Evolutionary conservation across 2,888 invertebrate species (phyloP).

Genomic region (Drosophila macrospina): DNA sequence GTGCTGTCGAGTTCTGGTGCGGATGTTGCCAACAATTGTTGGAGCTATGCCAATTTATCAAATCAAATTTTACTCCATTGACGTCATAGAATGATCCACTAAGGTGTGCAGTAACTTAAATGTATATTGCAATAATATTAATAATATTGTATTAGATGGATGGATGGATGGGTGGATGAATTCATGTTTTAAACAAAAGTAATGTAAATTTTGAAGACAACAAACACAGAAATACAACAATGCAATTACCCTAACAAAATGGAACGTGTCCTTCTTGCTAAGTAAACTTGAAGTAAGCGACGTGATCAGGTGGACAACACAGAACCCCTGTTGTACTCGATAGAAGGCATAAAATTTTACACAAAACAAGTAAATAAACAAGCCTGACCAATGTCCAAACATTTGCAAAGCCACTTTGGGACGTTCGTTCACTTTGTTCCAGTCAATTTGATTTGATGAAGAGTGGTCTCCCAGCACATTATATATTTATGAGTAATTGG

Average conservation of each 20-base stretch:
- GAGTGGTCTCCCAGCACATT: slow-evolving; percentile 49
- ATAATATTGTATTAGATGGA: slow-evolving; percentile 2
- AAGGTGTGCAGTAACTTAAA: background rate
- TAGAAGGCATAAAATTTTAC: slow-evolving; percentile 41
- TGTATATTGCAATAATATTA: slow-evolving; percentile 6
- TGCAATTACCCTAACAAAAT: slow-evolving; percentile 23
- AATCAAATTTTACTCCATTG: background rate
- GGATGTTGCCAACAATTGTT: background rate
- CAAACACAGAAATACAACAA: slow-evolving; percentile 29
- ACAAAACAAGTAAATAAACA: slow-evolving; percentile 59
- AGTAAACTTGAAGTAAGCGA: slow-evolving; percentile 6
- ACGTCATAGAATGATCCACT: background rate
- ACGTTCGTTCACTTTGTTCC: slow-evolving; percentile 58
- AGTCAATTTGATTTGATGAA: slow-evolving; percentile 64
- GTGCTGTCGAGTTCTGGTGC: too few species aligned
- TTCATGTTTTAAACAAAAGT: background rate
- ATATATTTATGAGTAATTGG: slow-evolving; percentile 62
- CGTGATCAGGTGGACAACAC: slow-evolving; percentile 15
- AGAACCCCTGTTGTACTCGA: background rate
- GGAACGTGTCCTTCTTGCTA: slow-evolving; percentile 27
- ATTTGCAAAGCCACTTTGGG: slow-evolving; percentile 57
- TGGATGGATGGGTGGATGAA: too few species aligned
- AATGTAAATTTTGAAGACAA: slow-evolving; percentile 7
- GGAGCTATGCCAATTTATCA: background rate
- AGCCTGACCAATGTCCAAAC: slow-evolving; percentile 54